These are phyloP conservation scores for Elanoides forficatus DNA, from an alignment of 2,113 vertebrate genomes.

Conservation along the genomic window DNA sequence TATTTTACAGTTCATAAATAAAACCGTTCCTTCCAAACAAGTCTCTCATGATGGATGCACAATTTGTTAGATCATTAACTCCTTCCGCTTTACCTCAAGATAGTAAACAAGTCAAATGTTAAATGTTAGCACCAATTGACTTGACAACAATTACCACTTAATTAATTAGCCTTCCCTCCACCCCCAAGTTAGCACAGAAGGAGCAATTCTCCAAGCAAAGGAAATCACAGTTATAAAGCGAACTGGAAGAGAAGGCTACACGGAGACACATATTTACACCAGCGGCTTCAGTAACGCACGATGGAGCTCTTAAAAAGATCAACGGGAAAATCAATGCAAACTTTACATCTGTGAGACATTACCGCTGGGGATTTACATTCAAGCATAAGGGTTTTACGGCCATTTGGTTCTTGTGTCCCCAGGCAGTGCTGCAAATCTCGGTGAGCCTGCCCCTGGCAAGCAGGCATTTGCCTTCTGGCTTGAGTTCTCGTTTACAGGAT, in stretches of 20 bases:
- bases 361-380: neutral
- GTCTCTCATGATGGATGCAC: conserved; percentile 36
- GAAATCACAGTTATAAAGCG: neutral
- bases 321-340: neutral
- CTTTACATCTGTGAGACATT: fast-evolving
- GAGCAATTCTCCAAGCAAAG: neutral
- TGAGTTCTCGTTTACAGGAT: neutral
- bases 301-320: neutral
- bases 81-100: conserved; percentile 20
- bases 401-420: neutral
- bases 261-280: fast-evolving
- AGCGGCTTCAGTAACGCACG: fast-evolving
- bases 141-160: conserved; percentile 51
- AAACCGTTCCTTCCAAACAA: conserved; percentile 15
- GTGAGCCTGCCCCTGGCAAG: neutral
- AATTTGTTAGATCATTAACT: conserved; percentile 68
- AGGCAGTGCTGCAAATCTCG: neutral
- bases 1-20: conserved; percentile 55
- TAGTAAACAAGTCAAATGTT: conserved; percentile 61
- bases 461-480: neutral
- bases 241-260: neutral
- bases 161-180: conserved; percentile 63
- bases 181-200: conserved; percentile 26
- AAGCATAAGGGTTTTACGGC: neutral
- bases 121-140: conserved; percentile 42